Evolutionary conservation across 1,140 invertebrate species (phyloP).

Genomic region (Brachionus calyciflorus): DNA sequence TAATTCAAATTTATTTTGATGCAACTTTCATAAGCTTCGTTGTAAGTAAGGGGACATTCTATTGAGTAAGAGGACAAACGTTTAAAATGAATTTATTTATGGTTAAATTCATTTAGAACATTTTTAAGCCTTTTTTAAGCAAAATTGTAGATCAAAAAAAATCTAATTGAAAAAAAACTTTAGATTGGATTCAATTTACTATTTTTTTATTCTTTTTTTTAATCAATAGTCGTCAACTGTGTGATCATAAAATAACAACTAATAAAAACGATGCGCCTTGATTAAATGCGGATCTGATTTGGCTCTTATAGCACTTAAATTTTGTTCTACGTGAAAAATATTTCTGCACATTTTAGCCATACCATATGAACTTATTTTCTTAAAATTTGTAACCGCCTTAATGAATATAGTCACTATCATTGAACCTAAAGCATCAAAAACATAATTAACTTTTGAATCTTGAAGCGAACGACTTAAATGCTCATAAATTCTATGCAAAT

Average conservation of each 20-base stretch:
- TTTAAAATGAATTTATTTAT: too few relatives aligned
- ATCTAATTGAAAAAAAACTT: too few relatives aligned
- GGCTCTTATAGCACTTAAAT: not conserved
- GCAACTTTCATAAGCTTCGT: too few relatives aligned
- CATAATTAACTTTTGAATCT: slow-evolving; percentile 13
- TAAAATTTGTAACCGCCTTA: slow-evolving; percentile 4
- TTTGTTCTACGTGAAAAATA: slow-evolving; percentile 45
- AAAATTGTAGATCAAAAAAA: too few relatives aligned
- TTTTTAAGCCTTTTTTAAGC: too few relatives aligned
- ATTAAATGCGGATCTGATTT: slow-evolving; percentile 36
- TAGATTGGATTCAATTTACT: too few relatives aligned
- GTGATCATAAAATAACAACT: slow-evolving; percentile 31
- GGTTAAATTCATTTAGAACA: too few relatives aligned
- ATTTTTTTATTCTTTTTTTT: slow-evolving; percentile 16
- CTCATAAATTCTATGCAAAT: slow-evolving; percentile 30
- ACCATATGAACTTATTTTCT: slow-evolving; percentile 22
- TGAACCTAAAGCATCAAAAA: slow-evolving; percentile 35
- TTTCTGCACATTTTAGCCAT: slow-evolving; percentile 46
- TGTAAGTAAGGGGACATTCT: too few relatives aligned
- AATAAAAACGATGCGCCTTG: slow-evolving; percentile 36
- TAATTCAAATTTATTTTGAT: too few relatives aligned
- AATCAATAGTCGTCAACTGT: not conserved
- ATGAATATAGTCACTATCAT: slow-evolving; percentile 41
- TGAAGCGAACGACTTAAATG: slow-evolving; percentile 21
- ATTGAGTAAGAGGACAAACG: too few relatives aligned